Evolutionary conservation across 2,113 vertebrate genomes (phyloP).

Genomic region (Galbula dea): DNA sequence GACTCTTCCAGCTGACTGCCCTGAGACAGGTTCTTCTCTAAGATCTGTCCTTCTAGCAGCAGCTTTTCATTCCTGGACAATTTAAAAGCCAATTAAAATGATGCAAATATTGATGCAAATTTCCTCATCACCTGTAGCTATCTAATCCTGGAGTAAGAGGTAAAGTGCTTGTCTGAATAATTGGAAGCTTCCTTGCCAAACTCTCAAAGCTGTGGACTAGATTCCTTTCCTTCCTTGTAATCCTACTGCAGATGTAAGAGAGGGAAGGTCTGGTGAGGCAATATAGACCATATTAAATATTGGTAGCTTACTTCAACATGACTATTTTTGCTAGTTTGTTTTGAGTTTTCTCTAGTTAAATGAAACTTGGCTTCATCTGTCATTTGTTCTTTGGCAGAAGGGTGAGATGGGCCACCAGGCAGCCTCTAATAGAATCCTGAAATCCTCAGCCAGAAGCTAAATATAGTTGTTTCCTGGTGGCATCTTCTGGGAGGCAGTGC

Average conservation of each 20-base stretch:
- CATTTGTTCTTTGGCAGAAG: neutral
- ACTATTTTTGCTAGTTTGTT: neutral
- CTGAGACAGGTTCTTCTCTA: neutral
- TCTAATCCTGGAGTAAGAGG: neutral
- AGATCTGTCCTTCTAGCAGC: neutral
- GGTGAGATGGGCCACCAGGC: neutral
- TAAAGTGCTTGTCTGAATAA: neutral
- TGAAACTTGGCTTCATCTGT: neutral
- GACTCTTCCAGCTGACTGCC: neutral
- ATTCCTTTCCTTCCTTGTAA: neutral
- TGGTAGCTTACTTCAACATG: neutral
- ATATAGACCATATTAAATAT: neutral
- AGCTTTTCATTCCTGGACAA: fast-evolving
- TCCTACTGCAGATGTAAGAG: neutral
- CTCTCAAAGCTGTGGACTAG: neutral
- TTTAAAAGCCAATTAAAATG: neutral
- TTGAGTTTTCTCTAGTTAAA: neutral
- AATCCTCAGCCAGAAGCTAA: neutral
- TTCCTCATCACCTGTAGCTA: neutral
- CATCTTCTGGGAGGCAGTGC: neutral
- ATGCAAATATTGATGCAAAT: neutral
- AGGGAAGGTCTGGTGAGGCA: neutral
- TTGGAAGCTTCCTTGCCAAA: neutral
- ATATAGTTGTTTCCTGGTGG: neutral
- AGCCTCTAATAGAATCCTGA: neutral